phyloP scores from a whole-genome alignment of 2,888 invertebrate genomes.

The Lepidochrysops patricia region DNA sequence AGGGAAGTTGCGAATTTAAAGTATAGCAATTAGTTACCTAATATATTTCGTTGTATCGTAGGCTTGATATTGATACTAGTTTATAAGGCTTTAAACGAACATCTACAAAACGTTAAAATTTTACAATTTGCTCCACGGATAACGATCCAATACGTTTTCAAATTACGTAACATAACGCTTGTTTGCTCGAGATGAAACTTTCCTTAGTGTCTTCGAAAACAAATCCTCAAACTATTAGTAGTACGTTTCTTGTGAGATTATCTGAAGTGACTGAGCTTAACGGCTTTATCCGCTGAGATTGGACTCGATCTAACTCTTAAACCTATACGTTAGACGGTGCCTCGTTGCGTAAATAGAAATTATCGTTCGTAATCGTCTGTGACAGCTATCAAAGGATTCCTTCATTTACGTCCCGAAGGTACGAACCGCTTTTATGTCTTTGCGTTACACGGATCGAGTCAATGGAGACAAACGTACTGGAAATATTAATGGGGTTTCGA shows the following conservation, averaged over 20 bases:
- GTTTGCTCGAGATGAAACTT: neutral
- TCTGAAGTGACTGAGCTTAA: conserved; percentile 8
- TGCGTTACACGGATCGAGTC: conserved; percentile 5
- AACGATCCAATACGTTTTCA: neutral
- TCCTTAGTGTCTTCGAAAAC: neutral
- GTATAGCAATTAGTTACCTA: too few relatives aligned
- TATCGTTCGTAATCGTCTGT: conserved; percentile 10
- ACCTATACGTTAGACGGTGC: conserved; percentile 9
- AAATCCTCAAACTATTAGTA: conserved; percentile 11
- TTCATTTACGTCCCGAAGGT: conserved; percentile 12
- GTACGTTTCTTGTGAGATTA: conserved; percentile 10
- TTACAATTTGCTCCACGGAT: too few relatives aligned
- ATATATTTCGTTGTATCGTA: too few relatives aligned
- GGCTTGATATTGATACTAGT: too few relatives aligned
- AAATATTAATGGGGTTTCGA: conserved; percentile 18
- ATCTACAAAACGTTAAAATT: too few relatives aligned
- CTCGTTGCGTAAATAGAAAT: conserved; percentile 12
- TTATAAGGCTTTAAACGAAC: too few relatives aligned
- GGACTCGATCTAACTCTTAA: conserved; percentile 13
- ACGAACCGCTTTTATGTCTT: conserved; percentile 13
- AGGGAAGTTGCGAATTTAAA: too few relatives aligned
- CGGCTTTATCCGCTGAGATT: conserved; percentile 10
- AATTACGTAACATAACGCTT: neutral
- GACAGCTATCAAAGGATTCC: conserved; percentile 12
- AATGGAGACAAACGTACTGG: conserved; percentile 8